These are phyloP conservation scores for Girardia tigrina DNA, from an alignment of 2,888 invertebrate species.

Conservation along the genomic window DNA sequence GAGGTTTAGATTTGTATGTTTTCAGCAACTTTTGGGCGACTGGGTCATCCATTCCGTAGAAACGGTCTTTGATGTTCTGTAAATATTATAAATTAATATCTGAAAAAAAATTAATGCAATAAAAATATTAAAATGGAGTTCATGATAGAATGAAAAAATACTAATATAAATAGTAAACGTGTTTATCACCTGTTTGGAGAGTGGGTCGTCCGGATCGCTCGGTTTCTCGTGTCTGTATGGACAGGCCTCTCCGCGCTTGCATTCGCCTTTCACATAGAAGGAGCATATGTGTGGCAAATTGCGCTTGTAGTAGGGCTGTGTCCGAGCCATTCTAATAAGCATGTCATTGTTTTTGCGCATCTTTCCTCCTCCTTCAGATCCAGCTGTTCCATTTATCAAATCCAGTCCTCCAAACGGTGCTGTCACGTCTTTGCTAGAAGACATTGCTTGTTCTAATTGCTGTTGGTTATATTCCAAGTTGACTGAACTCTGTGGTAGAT, in stretches of 20 bases:
- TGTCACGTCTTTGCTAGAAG: conserved; percentile 27
- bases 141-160: too few relatives aligned
- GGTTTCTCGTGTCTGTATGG: conserved; percentile 89
- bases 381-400: conserved; percentile 32
- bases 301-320: conserved; percentile 82
- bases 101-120: too few relatives aligned
- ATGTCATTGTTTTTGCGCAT: conserved; percentile 55
- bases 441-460: conserved; percentile 59
- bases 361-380: conserved; percentile 33
- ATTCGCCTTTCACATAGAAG: conserved; percentile 96
- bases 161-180: too few relatives aligned
- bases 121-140: too few relatives aligned
- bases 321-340: conserved; percentile 70
- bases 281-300: conserved; percentile 89
- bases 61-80: conserved; percentile 53
- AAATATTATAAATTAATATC: too few relatives aligned
- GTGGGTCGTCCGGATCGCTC: conserved; percentile 85
- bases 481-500: conserved; percentile 77
- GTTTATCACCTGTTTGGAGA: conserved; percentile 86
- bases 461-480: conserved; percentile 86
- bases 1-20: conserved; percentile 78
- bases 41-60: conserved; percentile 85
- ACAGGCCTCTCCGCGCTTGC: conserved; percentile 84
- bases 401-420: conserved; percentile 35
- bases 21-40: conserved; percentile 83